Evolutionary conservation across 2,113 vertebrate genomes (phyloP), one percentile per base, ranked within the genome.

Genomic region (Phoenicopterus ruber): DNA sequence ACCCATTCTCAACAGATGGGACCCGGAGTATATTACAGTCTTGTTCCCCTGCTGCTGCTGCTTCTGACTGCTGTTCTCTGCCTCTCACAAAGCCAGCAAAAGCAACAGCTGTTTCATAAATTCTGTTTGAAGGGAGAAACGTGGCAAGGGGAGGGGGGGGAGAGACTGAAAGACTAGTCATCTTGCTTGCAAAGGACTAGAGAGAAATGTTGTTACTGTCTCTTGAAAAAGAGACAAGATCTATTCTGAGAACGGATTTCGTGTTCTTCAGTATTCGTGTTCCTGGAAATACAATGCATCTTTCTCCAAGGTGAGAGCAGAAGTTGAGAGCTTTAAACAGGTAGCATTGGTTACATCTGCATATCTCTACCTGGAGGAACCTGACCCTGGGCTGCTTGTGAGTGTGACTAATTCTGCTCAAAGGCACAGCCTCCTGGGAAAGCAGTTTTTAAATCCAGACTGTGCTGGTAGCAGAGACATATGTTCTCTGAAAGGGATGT

Each of bases 91-190:
- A 88, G 89, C 87, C 91, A 93, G 86, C 77, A 94, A 86, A 92
- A 94, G 90, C 82, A 96, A 49, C 95, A 97, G 88, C 87, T 96
- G 96, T 94, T 96, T 89, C n/a, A 40, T 85, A 76, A 85, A 89
- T 95, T 91, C 54, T 38, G 22, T 94, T 94, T 93, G 58, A 84
- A 72, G 74, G 69, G 34, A 77, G 67, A 82, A 85, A 57, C 8
- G 24, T 8, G 63, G 36, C 7, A 61, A 17, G 24, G 54, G 9
- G 11, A 11, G 2, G 15, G 36, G 24, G 42, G 38, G 31, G 13
- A 54, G 72, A 36, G 67, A 10, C 38, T 59, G 32, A 34, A 67
- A 71, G 49, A 32, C 25, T 36, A 49, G n/a, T 32, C 69, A 34
- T 52, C 50, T 77, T 88, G 16, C 47, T 82, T 84, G 44, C 52